Percentiles rank a stretch among this genome's conserved stretches.
These are phyloP conservation scores for Diabrotica virgifera DNA, from an alignment of 1,140 invertebrate genomes.

Conservation along the genomic window DNA sequence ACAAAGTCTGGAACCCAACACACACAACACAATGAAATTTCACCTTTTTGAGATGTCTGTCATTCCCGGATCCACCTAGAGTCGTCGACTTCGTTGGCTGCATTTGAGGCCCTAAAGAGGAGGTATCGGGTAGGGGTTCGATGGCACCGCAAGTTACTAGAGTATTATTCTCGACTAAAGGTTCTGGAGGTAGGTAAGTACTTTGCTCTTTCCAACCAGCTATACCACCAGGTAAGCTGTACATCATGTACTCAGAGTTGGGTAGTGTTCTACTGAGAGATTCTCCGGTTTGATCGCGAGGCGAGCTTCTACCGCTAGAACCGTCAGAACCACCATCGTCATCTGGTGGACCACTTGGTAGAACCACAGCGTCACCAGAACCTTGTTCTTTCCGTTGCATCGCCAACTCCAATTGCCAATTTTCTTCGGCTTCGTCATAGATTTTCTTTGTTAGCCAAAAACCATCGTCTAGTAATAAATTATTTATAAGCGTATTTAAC, in stretches of 20 bases:
- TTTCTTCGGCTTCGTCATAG: conserved; percentile 63
- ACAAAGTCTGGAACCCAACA: conserved; percentile 31
- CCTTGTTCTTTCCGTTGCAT: conserved; percentile 44
- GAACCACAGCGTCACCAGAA: conserved; percentile 40
- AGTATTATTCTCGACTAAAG: not conserved
- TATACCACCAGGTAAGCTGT: conserved; percentile 66
- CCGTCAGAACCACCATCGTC: conserved; percentile 61
- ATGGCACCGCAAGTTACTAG: conserved; percentile 10
- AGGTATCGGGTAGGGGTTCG: conserved; percentile 30
- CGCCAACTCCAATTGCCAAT: conserved; percentile 52
- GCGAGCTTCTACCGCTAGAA: conserved; percentile 57
- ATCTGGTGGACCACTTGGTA: conserved; percentile 49
- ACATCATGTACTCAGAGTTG: conserved; percentile 27
- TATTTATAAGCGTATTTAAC: conserved; percentile 27
- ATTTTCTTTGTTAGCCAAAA: conserved; percentile 61
- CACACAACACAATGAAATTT: conserved; percentile 38
- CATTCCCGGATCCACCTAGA: conserved; percentile 10
- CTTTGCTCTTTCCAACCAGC: conserved; percentile 81
- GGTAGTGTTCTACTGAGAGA: conserved; percentile 19
- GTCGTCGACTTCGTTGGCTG: conserved; percentile 31
- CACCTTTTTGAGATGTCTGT: conserved; percentile 41
- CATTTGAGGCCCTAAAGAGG: conserved; percentile 37
- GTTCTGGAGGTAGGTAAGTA: conserved; percentile 67
- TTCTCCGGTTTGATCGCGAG: conserved; percentile 40
- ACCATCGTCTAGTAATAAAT: conserved; percentile 56